Evolutionary conservation across 1,140 invertebrate species (phyloP).

Genomic region (Drosophila albomicans): DNA sequence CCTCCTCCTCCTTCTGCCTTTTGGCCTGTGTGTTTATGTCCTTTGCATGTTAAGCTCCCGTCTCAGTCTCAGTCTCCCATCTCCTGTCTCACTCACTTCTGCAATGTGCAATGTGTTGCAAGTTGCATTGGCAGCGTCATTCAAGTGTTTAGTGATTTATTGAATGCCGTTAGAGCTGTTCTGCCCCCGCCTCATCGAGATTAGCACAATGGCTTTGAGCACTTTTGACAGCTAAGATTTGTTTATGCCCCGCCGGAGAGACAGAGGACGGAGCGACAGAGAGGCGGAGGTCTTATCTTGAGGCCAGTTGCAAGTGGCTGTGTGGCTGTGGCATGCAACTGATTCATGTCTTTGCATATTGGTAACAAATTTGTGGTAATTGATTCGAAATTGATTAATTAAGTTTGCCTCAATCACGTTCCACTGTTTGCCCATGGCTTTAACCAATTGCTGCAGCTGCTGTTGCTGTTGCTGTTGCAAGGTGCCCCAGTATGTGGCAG

Average conservation of each 20-base stretch:
- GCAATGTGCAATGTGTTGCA: slow-evolving; percentile 74
- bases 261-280: no score
- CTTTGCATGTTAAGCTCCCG: slow-evolving; percentile 55
- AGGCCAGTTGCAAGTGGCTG: slow-evolving; percentile 1
- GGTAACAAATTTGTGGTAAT: slow-evolving; percentile 83
- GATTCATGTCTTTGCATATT: slow-evolving; percentile 83
- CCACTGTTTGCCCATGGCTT: slow-evolving; percentile 33
- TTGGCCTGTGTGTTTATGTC: slow-evolving; percentile 24
- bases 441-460: slow-evolving; percentile 19
- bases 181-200: slow-evolving; percentile 44
- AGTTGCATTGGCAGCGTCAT: slow-evolving; percentile 83
- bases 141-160: slow-evolving; percentile 84
- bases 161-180: slow-evolving; percentile 77
- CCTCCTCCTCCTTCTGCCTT: background rate
- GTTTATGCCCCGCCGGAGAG: slow-evolving; percentile 60
- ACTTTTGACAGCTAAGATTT: slow-evolving; percentile 83
- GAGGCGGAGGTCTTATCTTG: slow-evolving; percentile 50
- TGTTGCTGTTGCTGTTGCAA: background rate
- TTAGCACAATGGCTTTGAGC: slow-evolving; percentile 82
- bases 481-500: slow-evolving; percentile 14
- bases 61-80: slow-evolving; percentile 11
- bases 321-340: slow-evolving; percentile 18
- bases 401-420: slow-evolving; percentile 49
- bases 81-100: background rate
- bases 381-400: slow-evolving; percentile 84